Percentiles rank a stretch among this genome's conserved stretches.
Evolutionary conservation across 2,113 vertebrate genomes (phyloP).

Genomic region (Macquaria australasica): DNA sequence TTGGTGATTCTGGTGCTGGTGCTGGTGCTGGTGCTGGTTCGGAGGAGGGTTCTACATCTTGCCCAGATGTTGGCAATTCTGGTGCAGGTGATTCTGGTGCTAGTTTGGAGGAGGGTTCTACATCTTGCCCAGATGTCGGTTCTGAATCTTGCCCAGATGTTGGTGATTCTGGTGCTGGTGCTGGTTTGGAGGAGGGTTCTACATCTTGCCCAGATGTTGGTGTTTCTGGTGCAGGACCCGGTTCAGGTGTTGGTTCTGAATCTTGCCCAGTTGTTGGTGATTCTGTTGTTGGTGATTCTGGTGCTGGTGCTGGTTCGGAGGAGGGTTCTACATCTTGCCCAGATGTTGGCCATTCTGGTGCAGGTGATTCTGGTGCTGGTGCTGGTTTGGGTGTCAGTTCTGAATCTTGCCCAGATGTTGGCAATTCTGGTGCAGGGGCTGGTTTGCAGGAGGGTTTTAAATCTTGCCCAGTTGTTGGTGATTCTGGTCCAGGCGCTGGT

Average conservation of each 20-base stretch:
- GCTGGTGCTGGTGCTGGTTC: not conserved
- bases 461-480: fast-evolving
- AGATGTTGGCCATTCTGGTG: not conserved
- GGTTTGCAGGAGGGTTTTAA: not conserved
- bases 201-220: not conserved
- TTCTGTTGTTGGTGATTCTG: not conserved
- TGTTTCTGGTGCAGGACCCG: not conserved
- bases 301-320: not conserved
- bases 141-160: fast-evolving
- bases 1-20: not conserved
- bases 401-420: not conserved
- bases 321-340: no score
- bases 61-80: not conserved
- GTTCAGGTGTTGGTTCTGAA: not conserved
- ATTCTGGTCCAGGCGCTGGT: not conserved
- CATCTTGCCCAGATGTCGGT: not conserved
- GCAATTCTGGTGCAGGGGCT: not conserved
- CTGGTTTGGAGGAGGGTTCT: not conserved
- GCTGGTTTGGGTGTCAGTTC: not conserved
- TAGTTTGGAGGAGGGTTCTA: not conserved
- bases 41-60: not conserved
- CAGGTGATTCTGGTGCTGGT: no score
- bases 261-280: no score
- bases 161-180: not conserved
- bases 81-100: no score